phyloP scores from a whole-genome alignment of 2,113 vertebrate genomes.

The Orycteropus afer region DNA sequence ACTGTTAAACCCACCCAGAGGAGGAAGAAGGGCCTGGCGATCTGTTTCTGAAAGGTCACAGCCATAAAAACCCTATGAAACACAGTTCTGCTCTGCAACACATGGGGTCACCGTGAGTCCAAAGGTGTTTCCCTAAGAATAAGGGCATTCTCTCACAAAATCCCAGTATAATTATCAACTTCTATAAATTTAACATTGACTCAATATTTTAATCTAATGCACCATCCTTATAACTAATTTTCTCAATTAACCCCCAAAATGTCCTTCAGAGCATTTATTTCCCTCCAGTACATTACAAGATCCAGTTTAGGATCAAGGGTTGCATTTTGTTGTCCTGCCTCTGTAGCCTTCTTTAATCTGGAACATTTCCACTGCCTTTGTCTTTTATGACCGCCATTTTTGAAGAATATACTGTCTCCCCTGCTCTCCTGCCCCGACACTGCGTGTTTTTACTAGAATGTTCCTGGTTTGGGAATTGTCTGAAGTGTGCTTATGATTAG shows the following conservation, averaged over 20 bases:
- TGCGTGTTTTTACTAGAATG: not conserved
- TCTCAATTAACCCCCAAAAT: not conserved
- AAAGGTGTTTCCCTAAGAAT: not conserved
- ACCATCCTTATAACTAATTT: not conserved
- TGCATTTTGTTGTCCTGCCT: not conserved
- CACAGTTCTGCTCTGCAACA: not conserved
- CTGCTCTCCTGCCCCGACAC: not conserved
- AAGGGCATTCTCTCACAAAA: not conserved
- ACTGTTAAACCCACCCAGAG: no score
- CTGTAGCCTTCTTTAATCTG: not conserved
- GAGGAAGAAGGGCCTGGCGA: no score
- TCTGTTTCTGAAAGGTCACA: no score
- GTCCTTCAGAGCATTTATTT: not conserved
- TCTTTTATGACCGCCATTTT: not conserved
- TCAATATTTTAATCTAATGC: not conserved
- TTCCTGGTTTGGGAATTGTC: not conserved
- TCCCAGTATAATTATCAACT: not conserved
- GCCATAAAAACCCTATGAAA: no score
- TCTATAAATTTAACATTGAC: not conserved
- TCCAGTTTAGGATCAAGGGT: not conserved
- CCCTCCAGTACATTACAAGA: not conserved
- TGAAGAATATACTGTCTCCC: not conserved
- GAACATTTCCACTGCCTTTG: not conserved
- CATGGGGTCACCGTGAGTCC: not conserved
- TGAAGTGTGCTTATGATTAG: not conserved